Evolutionary conservation across 2,113 vertebrate species (phyloP), one percentile per base, ranked within the genome.

Genomic region (Calyptommatus sinebrachiatus): DNA sequence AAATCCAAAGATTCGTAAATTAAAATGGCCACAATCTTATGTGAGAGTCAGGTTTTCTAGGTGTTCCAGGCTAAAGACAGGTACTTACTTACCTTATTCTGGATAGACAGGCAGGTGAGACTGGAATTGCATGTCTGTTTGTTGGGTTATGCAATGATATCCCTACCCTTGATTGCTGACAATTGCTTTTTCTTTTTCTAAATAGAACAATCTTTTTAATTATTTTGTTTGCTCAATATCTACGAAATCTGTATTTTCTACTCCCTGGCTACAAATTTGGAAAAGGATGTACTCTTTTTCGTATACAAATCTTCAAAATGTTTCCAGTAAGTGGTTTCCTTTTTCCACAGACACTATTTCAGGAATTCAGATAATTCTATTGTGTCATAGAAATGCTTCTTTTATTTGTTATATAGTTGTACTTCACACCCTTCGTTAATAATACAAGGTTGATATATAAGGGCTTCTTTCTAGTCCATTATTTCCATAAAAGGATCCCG

Each of bases 291-390:
- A 93, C 90, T 28, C 80, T 93, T 75, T 89, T 94, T 77, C 95
- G 92, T 16, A 10, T 99, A 80, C 96, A 99, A 90, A 93, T 99
- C 88, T 99, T 99, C 96, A 99, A 97, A 92, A 96, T 99, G 97
- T 99, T 99, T 92, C 98, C 98, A 18, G 98, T 99, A 94, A 94
- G 91, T 29, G 73, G 28, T 61, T 4, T 22, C n/a, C 1, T n/a
- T 67, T n/a, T 5, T 2, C 26, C 35, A 22, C 29, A 28, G n/a
- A 28, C 48, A 24, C 53, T 9, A 18, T 18, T 22, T 29, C 18
- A 9, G 62, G 18, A 67, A 41, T 62, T 8, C 11, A 22, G 35
- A 29, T 22, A 20, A 50, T 16, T 68, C 61, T 14, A 53, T 26
- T 65, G 16, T 3, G 20, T 71, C 41, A 5, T 63, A 14, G 8